Evolutionary conservation across 1,140 invertebrate genomes (phyloP).

Genomic region (Brachionus sp.): DNA sequence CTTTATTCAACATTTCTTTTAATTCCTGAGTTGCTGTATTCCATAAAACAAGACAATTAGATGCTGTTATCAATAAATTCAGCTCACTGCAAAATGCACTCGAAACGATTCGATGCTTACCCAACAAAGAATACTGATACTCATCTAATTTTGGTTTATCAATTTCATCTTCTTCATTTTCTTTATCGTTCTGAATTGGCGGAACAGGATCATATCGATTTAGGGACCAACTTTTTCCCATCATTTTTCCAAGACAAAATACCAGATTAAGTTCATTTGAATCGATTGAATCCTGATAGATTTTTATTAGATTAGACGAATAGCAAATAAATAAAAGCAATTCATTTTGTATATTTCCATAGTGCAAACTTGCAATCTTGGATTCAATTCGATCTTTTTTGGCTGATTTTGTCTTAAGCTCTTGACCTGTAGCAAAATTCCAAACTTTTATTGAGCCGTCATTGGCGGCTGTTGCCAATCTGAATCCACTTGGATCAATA

Average conservation of each 20-base stretch:
- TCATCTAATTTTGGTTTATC: background rate
- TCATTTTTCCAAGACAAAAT: conserved; percentile 6
- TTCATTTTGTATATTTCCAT: conserved; percentile 49
- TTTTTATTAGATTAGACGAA: conserved; percentile 54
- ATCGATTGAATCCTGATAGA: conserved; percentile 50
- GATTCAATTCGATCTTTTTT: conserved; percentile 47
- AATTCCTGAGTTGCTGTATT: background rate
- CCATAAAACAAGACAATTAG: background rate
- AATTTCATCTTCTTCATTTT: background rate
- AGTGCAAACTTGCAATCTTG: conserved; percentile 52
- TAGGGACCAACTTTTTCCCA: background rate
- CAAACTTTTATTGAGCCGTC: conserved; percentile 58
- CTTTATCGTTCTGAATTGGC: background rate
- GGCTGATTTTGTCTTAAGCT: conserved; percentile 42
- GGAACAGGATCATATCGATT: background rate
- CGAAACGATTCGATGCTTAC: background rate
- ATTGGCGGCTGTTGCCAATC: conserved; percentile 54
- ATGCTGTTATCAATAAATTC: background rate
- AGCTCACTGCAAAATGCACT: background rate
- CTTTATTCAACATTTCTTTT: background rate
- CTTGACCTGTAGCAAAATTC: conserved; percentile 58
- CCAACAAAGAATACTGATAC: background rate
- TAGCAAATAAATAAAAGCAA: conserved; percentile 52
- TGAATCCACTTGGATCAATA: conserved; percentile 54
- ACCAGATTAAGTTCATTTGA: conserved; percentile 4